Evolutionary conservation across 2,797 vertebrate species (phyloP).

Genomic region (Gambusia yucatana): DNA sequence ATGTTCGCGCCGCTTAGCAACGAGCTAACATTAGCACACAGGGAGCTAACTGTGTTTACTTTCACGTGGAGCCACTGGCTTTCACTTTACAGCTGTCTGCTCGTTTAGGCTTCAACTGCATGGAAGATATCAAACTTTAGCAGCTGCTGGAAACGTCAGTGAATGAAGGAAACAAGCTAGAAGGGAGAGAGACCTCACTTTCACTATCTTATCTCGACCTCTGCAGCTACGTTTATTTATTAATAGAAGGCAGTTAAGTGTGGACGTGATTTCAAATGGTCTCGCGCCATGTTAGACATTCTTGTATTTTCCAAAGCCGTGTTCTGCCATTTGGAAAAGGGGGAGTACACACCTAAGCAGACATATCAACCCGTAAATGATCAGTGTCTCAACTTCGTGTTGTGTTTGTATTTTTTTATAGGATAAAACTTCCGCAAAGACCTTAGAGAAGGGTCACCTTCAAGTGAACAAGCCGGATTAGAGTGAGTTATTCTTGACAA

Average conservation of each 20-base stretch:
- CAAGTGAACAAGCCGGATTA: neutral
- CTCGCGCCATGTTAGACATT: neutral
- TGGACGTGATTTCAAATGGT: neutral
- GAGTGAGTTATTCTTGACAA: neutral
- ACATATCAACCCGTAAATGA: neutral
- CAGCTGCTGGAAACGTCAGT: neutral
- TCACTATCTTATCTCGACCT: neutral
- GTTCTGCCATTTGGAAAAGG: neutral
- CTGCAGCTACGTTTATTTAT: neutral
- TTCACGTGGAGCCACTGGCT: neutral
- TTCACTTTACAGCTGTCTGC: rapidly evolving
- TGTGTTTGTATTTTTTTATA: too few relatives aligned
- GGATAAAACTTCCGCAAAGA: neutral
- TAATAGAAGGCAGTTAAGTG: neutral
- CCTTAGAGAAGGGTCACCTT: neutral
- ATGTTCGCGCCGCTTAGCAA: conserved; percentile 36
- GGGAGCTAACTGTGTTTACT: conserved; percentile 14
- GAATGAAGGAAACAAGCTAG: conserved; percentile 7
- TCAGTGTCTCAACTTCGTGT: neutral
- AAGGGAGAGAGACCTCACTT: neutral
- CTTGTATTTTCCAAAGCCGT: neutral
- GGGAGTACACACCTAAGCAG: neutral
- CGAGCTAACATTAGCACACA: conserved; percentile 61
- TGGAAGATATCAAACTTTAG: neutral
- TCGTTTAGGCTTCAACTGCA: neutral